These are phyloP conservation scores for Ethmia dodecea DNA, from an alignment of 2,888 invertebrate species.

Conservation along the genomic window DNA sequence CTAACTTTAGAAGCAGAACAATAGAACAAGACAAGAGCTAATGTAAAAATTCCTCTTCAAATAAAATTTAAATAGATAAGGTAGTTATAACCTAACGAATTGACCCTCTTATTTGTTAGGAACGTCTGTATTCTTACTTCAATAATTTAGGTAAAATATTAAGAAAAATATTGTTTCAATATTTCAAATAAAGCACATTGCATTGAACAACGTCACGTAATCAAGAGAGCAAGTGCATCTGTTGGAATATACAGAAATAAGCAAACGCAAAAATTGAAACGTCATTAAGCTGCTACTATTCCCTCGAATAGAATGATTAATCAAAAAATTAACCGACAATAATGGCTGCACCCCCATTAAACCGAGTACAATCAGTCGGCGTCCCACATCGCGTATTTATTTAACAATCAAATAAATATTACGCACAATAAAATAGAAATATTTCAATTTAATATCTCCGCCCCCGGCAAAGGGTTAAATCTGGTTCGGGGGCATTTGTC, in stretches of 20 bases:
- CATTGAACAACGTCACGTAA: no score
- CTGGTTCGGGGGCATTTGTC: slow-evolving; percentile 41
- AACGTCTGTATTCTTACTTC: no score
- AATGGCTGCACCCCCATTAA: slow-evolving; percentile 64
- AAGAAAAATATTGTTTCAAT: no score
- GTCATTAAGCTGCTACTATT: slow-evolving; percentile 54
- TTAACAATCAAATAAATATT: slow-evolving; percentile 78
- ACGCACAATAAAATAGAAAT: slow-evolving; percentile 74
- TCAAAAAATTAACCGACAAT: slow-evolving; percentile 76
- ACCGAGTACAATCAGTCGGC: slow-evolving; percentile 61
- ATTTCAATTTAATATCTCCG: slow-evolving; percentile 73
- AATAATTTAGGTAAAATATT: no score
- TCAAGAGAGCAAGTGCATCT: no score
- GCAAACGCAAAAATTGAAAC: slow-evolving; percentile 37
- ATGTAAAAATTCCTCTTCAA: no score
- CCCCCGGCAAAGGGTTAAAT: slow-evolving; percentile 65
- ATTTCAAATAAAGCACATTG: no score
- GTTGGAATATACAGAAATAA: background rate
- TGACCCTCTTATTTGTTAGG: no score
- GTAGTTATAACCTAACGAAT: no score
- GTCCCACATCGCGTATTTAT: slow-evolving; percentile 74
- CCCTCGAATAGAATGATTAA: slow-evolving; percentile 66
- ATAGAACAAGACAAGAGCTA: no score
- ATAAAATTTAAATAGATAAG: no score
- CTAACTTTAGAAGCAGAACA: no score